phyloP scores from a whole-genome alignment of 2,113 vertebrate genomes.

The Caloenas nicobarica region DNA sequence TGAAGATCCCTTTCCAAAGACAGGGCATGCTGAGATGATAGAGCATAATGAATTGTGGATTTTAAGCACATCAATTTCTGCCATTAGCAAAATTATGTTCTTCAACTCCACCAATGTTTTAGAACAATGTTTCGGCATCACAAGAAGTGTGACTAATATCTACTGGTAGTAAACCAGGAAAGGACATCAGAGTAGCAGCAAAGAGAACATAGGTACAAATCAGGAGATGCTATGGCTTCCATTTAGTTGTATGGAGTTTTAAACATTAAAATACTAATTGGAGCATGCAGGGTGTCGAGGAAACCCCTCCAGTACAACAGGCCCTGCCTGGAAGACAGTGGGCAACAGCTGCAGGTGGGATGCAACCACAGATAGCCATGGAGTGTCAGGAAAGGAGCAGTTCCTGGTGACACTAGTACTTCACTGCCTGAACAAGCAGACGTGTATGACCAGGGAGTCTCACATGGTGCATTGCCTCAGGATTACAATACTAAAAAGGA shows the following conservation, averaged over 20 bases:
- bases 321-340: background rate
- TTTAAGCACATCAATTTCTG: background rate
- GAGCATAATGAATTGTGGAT: background rate
- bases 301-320: background rate
- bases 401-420: background rate
- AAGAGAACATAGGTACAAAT: background rate
- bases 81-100: background rate
- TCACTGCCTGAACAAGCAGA: background rate
- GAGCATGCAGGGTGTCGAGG: background rate
- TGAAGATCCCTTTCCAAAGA: background rate
- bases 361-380: background rate
- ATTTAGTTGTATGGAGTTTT: background rate
- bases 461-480: background rate
- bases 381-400: background rate
- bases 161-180: background rate
- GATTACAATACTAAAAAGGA: background rate
- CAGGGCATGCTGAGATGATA: background rate
- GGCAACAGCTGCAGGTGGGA: background rate
- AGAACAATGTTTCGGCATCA: background rate
- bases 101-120: background rate
- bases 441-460: background rate
- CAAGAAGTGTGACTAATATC: background rate
- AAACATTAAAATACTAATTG: background rate
- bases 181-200: background rate
- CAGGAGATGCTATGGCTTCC: background rate